Base-by-base conservation (phyloP, 2,888 invertebrate species). In the Dasysyrphus tricinctus region DNA sequence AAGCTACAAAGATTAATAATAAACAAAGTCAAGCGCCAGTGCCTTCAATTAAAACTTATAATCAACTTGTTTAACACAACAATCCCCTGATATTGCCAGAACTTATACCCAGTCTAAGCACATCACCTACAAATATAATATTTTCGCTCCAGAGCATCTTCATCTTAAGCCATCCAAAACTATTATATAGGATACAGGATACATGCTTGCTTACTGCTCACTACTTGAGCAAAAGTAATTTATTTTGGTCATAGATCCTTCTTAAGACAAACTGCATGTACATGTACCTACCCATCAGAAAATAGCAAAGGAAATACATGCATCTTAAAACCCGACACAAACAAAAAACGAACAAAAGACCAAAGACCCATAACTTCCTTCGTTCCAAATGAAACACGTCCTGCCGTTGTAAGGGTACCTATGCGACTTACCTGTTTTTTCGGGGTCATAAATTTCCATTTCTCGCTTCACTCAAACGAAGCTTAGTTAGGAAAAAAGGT, bases 381-480 rank as follows among this genome's bases (percentile, higher is more conserved):
- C 24, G n/a, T 69, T 14, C 34, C 2, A 67, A 67, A 39, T 14
- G 39, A 54, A 54, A 54, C 24, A 34, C 54, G 24, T 54, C 39
- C 39, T 24, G 29, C n/a, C 24, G 24, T 24, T 2, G 24, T 24
- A 24, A 24, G 3, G 24, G 24, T 24, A n/a, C n/a, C n/a, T n/a
- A 24, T 24, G 8, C 11, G 29, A 54, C 54, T 12, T 7, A n/a
- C 54, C 54, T 67, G 67, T 16, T 49, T 44, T 24, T 74, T 67
- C 19, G 67, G 16, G 70, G 73, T 78, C 70, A 85, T 85, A 85
- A 80, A 85, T 81, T 80, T 69, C 69, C 80, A 78, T 85, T 85
- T 81, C 49, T 44, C 74, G 69, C 77, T 80, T 80, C 74, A 77
- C 77, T 84, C 84, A 59, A 84, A 80, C 72, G 42, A 11, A 75